Base-by-base conservation (phyloP, 2,113 vertebrate genomes). In the Hirundichthys speculiger region DNA sequence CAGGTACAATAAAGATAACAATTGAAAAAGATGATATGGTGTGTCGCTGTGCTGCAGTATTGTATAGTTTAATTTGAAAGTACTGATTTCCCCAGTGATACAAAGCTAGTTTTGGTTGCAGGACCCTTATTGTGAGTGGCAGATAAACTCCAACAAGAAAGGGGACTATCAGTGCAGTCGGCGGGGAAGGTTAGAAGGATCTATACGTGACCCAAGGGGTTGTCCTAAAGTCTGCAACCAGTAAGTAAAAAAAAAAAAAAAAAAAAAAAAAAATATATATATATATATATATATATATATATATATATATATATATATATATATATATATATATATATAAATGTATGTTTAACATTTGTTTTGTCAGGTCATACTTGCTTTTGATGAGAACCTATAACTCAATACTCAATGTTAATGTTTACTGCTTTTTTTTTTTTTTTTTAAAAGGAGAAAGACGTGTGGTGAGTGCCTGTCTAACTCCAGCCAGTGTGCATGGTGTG, bases 401-500 rank as follows among this genome's bases (percentile, higher is more conserved):
- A 1, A 7, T 60, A 7, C 22, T 47, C 11, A 53, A 7, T 18
- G 1, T 0, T 15, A 15, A 34, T 45, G 4, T 13, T 20, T 6
- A 14, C 41, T 45, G 5, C 49, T 30, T 39, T 51, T 34, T 5
- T 13, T 48, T 3, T 45, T 65, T 59, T 60, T 73, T 1, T 13
- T 65, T 3, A n/a, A 7, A 66, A 97, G 96, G 88, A 95, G 94
- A 18, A 92, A 74, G 77, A 93, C 94, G 0, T 97, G 95, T 57
- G 88, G 88, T 0, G 94, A 96, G 60, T 97, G 96, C 73, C 90
- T 97, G 48, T 95, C 95, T 50, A 96, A 97, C 89, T 95, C 95
- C 13, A 97, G 96, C 89, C 95, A 96, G 89, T 97, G 96, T 13
- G 96, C 96, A 11, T 97, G 96, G 96, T 96, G 96, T 80, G 94